Evolutionary conservation across 2,888 invertebrate genomes (phyloP).

Genomic region (Phalangium opilio): DNA sequence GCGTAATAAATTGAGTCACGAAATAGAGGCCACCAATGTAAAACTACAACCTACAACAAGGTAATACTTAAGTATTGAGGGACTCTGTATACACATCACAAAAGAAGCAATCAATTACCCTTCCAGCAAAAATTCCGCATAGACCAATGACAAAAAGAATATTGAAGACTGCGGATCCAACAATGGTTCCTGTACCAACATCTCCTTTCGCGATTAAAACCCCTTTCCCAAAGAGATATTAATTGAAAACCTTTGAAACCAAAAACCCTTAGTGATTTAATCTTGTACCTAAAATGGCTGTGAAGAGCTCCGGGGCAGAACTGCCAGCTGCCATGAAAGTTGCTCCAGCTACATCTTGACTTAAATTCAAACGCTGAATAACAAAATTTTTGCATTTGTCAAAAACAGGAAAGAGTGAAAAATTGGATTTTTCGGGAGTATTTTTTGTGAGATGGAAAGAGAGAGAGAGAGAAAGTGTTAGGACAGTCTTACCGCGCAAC

Average conservation of each 20-base stretch:
- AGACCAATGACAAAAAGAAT: slow-evolving; percentile 25
- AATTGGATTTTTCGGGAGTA: not conserved
- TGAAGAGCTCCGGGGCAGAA: slow-evolving; percentile 24
- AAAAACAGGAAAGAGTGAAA: not conserved
- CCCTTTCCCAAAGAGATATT: slow-evolving; percentile 9
- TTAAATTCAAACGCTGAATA: slow-evolving; percentile 20
- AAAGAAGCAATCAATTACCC: slow-evolving; percentile 7
- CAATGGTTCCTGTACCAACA: slow-evolving; percentile 25
- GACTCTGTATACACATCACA: too few species aligned
- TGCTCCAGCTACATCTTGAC: slow-evolving; percentile 24
- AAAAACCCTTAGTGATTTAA: too few species aligned
- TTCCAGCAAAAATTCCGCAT: slow-evolving; percentile 24
- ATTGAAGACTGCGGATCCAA: slow-evolving; percentile 26
- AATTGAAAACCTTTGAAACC: too few species aligned
- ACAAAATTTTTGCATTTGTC: not conserved
- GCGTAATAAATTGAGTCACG: slow-evolving; percentile 25
- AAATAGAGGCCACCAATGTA: slow-evolving; percentile 26
- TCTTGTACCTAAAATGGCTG: slow-evolving; percentile 23
- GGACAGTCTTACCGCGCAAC: slow-evolving; percentile 14
- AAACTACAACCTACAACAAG: slow-evolving; percentile 8
- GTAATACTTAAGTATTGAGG: not conserved
- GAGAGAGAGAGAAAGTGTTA: not conserved
- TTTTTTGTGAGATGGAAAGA: not conserved
- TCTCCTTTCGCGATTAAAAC: slow-evolving; percentile 25
- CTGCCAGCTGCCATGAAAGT: slow-evolving; percentile 25